Evolutionary conservation across 1,140 invertebrate genomes (phyloP).

Genomic region (Aporrectodea caliginosa): DNA sequence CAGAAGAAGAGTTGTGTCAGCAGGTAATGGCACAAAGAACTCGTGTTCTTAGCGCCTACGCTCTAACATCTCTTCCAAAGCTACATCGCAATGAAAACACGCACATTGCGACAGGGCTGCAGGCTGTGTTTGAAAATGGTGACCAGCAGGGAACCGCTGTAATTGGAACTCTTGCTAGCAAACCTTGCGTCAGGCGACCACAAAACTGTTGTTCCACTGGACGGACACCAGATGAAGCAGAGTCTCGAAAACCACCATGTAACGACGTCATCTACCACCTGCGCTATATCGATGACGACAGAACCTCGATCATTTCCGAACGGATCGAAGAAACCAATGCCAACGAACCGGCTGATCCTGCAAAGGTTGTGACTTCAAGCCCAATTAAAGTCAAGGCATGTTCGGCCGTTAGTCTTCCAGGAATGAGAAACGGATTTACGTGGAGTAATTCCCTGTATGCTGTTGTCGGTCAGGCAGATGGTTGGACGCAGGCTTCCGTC

Average conservation of each 20-base stretch:
- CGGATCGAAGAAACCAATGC: too few species aligned
- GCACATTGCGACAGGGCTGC: too few species aligned
- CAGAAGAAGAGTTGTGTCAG: background rate
- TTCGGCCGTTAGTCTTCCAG: background rate
- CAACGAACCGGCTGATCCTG: too few species aligned
- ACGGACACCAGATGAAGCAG: background rate
- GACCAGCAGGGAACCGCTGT: background rate
- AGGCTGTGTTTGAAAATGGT: too few species aligned
- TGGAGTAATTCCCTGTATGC: background rate
- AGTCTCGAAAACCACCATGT: background rate
- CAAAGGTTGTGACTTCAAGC: too few species aligned
- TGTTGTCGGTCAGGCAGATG: background rate
- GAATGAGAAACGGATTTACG: background rate
- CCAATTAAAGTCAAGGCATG: background rate
- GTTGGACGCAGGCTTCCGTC: background rate
- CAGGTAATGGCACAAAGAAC: background rate
- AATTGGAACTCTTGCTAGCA: background rate
- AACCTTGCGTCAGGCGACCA: background rate
- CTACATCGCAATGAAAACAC: too few species aligned
- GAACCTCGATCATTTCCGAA: too few species aligned
- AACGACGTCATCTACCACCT: background rate
- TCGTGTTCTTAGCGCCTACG: background rate
- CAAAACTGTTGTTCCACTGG: background rate
- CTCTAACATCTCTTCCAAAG: background rate
- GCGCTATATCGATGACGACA: background rate